phyloP scores from a whole-genome alignment of 1,140 invertebrate genomes.

The Telenomus remus region DNA sequence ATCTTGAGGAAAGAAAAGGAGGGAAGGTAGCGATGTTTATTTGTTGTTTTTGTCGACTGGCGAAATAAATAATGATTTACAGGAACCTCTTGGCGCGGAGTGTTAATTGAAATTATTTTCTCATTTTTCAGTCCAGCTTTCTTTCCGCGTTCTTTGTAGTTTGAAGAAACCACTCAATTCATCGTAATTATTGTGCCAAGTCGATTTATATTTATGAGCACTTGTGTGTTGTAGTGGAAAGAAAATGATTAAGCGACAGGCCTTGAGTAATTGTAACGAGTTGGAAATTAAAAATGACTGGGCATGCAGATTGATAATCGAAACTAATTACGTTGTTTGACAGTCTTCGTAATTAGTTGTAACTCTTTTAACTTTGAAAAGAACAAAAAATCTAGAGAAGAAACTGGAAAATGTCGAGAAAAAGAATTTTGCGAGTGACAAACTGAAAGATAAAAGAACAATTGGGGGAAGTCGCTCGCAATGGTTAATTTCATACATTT shows the following conservation, averaged over 20 bases:
- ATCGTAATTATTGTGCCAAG: conserved; percentile 67
- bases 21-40: too few relatives aligned
- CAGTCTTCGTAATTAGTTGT: background rate
- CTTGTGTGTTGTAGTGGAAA: conserved; percentile 26
- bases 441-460: conserved; percentile 28
- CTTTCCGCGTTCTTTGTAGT: conserved; percentile 20
- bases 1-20: too few relatives aligned
- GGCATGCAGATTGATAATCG: background rate
- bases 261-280: conserved; percentile 8
- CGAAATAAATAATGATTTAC: conserved; percentile 24
- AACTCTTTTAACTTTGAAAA: too few relatives aligned
- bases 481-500: conserved; percentile 52
- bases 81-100: conserved; percentile 8
- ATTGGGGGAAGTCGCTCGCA: conserved; percentile 24
- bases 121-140: conserved; percentile 29
- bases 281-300: background rate
- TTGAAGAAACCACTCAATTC: conserved; percentile 24
- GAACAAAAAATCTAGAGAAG: too few relatives aligned
- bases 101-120: conserved; percentile 55
- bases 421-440: background rate
- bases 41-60: conserved; percentile 7
- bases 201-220: conserved; percentile 74
- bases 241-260: conserved; percentile 29
- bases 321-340: background rate
- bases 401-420: too few relatives aligned